A percentile compares a stretch with the other conserved stretches of the same genome.
Evolutionary conservation across 2,797 vertebrate species (phyloP).

Genomic region (Sylvilagus floridanus): DNA sequence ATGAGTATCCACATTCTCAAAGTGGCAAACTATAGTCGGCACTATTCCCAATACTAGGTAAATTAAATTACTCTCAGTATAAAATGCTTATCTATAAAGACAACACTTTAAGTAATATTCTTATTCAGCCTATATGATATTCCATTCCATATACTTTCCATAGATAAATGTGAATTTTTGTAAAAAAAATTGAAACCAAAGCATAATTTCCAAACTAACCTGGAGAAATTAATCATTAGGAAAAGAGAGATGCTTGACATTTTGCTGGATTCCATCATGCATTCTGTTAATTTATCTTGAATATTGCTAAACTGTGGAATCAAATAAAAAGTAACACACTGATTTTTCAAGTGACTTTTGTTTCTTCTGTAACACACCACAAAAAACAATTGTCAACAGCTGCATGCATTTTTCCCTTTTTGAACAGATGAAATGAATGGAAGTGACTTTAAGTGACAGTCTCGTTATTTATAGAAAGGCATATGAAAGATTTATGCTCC

Average conservation of each 20-base stretch:
- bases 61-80: neutral
- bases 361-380: neutral
- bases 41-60: neutral
- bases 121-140: neutral
- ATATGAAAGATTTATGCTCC: conserved; percentile 39
- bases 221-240: neutral
- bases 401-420: neutral
- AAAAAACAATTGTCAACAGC: conserved; percentile 18
- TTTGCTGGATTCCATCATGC: neutral
- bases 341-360: conserved; percentile 14
- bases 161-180: conserved; percentile 19
- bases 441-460: conserved; percentile 47
- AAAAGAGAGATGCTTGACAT: neutral
- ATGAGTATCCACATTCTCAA: neutral
- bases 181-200: neutral
- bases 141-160: neutral
- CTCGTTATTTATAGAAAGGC: conserved; percentile 55
- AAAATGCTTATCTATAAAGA: neutral
- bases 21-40: neutral
- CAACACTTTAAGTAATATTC: neutral
- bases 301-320: neutral
- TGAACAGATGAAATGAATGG: neutral
- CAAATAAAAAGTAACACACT: neutral
- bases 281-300: neutral
- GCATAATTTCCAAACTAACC: neutral